Base-by-base conservation (phyloP, 1,140 invertebrate species). In the Sycobia sp. region DNA sequence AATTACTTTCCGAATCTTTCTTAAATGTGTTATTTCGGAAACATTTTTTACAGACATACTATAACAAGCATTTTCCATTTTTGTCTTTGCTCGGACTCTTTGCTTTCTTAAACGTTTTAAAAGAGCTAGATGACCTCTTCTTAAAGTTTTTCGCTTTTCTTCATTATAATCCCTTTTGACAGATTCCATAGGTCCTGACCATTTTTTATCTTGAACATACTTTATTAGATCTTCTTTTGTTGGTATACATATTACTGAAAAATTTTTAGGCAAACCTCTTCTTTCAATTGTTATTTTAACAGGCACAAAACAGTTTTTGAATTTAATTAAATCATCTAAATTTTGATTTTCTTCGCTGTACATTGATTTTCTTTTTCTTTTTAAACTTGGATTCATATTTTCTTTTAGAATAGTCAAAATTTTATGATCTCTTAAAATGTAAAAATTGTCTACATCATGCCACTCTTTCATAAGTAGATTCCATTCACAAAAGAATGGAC, bases 401-500 rank as follows among this genome's bases (percentile, higher is more conserved):
- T 74, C 70, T 65, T 82, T 75, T 22, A 86, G 71, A 20, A 70
- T 53, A 66, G 78, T 62, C 14, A 90, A 71, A 39, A 82, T 43
- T 43, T 70, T 71, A 57, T 73, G 82, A 71, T 90, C 79, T 38
- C 88, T 76, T 18, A 88, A 67, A 27, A 90, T 82, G 73, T 76
- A 84, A 67, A 85, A 86, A 5, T 78, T 67, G 11, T 81, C 66
- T 2, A 41, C 27, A 29, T 69, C 55, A 46, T 73, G 72, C 92
- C 91, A 94, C 68, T 93, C 90, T 29, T 83, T 84, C 43, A 90
- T 69, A 11, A 95, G 78, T 41, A 85, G 71, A 25, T 79, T 76
- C 91, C 92, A 96, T 34, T 89, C 87, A 67, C 85, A 90, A 39
- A 74, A 74, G 73, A 95, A 96, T 10, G 95, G 94, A 73, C 87